Base-by-base conservation (phyloP, 2,113 vertebrate species). In the Neotragus pygmaeus region DNA sequence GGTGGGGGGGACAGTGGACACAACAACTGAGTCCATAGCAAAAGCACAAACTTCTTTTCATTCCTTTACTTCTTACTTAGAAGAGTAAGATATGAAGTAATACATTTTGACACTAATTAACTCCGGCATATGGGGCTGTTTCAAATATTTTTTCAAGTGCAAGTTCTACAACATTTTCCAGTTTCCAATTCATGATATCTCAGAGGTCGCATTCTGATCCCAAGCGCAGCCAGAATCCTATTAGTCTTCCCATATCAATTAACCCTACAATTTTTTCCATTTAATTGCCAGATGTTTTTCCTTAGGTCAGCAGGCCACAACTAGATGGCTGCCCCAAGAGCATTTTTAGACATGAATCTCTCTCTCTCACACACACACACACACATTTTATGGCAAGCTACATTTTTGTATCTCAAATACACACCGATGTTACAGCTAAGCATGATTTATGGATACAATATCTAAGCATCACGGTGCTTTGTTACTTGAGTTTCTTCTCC, bases 231-330 rank as follows among this genome's bases (percentile, higher is more conserved):
- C 94, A 97, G 97, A 98, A 97, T 94, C 98, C 93, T 96, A 96
- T 96, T 97, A 97, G 85, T 95, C 94, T 97, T 96, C 97, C 91
- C 97, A 95, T 96, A 97, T 97, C 97, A 97, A 98, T 98, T 98
- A 98, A 96, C 97, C 97, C 95, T 94, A 84, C 62, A 75, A 39
- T 97, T 98, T 97, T 94, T 93, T 90, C 93, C 97, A 95, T 95
- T 97, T 97, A 96, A 97, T 96, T 98, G 95, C 95, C 97, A 97
- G 96, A 94, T 98, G 93, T 98, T 98, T 98, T 96, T 95, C 91
- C 58, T 94, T 97, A 95, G 93, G 96, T 97, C 96, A 97, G 28
- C 62, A 95, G 94, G 93, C 80, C 94, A 51, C 36, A 94, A 83
- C 90, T 43, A 94, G 95, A 96, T 9, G 33, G 57, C 81, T 95